phyloP scores from a whole-genome alignment of 2,113 vertebrate genomes.

The Hucho hucho region DNA sequence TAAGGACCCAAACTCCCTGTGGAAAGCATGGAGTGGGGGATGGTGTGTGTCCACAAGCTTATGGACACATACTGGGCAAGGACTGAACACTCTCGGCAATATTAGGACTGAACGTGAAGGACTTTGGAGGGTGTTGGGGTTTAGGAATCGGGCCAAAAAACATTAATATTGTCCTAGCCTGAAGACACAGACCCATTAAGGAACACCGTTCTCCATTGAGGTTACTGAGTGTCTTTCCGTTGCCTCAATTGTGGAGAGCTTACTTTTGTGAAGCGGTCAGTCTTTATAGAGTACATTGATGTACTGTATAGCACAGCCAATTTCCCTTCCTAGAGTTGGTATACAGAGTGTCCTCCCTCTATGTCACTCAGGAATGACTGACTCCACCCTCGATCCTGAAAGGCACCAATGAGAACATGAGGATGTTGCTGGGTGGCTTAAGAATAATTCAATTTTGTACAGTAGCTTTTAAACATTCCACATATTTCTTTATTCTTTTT shows the following conservation, averaged over 20 bases:
- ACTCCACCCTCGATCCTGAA: constrained; percentile 14
- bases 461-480: constrained; percentile 58
- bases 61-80: background rate
- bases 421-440: background rate
- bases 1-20: no score
- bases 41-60: constrained; percentile 13
- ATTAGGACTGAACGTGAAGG: constrained; percentile 24
- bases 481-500: constrained; percentile 37
- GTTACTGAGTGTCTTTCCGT: background rate
- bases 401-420: constrained; percentile 23
- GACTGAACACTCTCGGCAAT: constrained; percentile 7
- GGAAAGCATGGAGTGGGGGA: background rate
- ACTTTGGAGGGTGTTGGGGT: constrained; percentile 13
- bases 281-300: constrained; percentile 40
- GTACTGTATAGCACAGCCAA: constrained; percentile 42
- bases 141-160: constrained; percentile 42
- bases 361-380: constrained; percentile 10
- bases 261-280: constrained; percentile 20
- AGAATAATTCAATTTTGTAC: constrained; percentile 38
- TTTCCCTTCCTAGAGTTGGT: background rate
- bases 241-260: constrained; percentile 13
- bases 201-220: background rate
- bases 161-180: background rate
- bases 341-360: no score
- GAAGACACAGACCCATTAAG: background rate